Evolutionary conservation across 2,113 vertebrate species (phyloP).

Genomic region (Crotophaga sulcirostris): DNA sequence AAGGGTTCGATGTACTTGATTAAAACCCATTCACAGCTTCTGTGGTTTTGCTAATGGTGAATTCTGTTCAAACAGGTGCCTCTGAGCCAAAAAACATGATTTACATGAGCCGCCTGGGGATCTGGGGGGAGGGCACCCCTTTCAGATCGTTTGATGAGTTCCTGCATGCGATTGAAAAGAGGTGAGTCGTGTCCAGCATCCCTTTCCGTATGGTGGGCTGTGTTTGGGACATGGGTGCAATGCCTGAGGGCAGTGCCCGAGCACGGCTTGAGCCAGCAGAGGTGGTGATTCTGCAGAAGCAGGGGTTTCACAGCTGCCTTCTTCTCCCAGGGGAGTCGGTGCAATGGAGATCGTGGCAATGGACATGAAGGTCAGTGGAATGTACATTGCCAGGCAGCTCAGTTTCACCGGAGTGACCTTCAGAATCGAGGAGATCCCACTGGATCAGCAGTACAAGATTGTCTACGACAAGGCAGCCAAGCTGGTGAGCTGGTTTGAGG

Average conservation of each 20-base stretch:
- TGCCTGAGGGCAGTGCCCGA: neutral
- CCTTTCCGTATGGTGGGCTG: neutral
- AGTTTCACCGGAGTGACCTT: constrained; percentile 98
- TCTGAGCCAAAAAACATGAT: constrained; percentile 99
- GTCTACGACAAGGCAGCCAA: constrained; percentile 95
- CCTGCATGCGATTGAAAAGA: constrained; percentile 94
- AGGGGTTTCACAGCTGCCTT: neutral
- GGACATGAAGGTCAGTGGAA: constrained; percentile 99
- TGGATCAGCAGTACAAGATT: constrained; percentile 85
- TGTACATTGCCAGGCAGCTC: constrained; percentile 98
- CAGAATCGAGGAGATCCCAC: constrained; percentile 91
- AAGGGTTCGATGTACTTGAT: neutral
- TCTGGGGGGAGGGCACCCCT: constrained; percentile 96
- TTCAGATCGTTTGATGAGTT: constrained; percentile 95
- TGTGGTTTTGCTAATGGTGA: neutral
- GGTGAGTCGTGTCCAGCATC: constrained; percentile 70
- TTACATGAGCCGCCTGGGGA: constrained; percentile 98
- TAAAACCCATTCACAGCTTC: neutral
- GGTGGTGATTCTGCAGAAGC: neutral
- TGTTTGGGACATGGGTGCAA: neutral
- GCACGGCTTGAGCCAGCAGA: neutral
- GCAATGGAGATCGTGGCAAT: constrained; percentile 99
- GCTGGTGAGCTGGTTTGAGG: constrained; percentile 81
- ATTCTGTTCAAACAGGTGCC: constrained; percentile 80
- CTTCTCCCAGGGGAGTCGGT: constrained; percentile 86